These are phyloP conservation scores for Frankliniella intonsa DNA, from an alignment of 2,888 invertebrate genomes.

Conservation along the genomic window DNA sequence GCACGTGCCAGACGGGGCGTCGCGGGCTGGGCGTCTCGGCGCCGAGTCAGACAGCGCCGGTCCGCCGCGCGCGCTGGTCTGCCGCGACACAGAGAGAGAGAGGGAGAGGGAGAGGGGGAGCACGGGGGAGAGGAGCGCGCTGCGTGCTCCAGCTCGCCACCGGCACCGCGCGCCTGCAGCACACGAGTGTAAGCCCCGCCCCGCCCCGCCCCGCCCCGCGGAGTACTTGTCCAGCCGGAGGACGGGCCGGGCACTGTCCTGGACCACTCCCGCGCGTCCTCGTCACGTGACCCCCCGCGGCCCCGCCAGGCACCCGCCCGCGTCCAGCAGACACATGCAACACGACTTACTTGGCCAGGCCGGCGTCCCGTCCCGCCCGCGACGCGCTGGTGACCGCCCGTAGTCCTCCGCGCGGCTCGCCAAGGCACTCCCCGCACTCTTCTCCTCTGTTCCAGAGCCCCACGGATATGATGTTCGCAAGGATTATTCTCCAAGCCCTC, in stretches of 20 bases:
- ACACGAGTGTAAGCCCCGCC: background rate
- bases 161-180: background rate
- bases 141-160: background rate
- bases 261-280: background rate
- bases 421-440: background rate
- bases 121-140: background rate
- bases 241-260: no score
- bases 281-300: background rate
- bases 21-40: background rate
- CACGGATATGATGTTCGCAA: background rate
- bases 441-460: no score
- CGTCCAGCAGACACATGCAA: no score
- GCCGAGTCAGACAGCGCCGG: slow-evolving; percentile 10
- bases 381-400: no score
- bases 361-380: no score
- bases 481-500: background rate
- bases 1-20: slow-evolving; percentile 1
- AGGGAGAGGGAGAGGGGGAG: background rate
- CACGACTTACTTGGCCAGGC: no score
- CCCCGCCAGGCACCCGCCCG: no score
- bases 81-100: background rate
- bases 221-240: no score
- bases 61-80: slow-evolving; percentile 20
- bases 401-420: background rate
- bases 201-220: background rate